These are phyloP conservation scores for Athalia cordata DNA, from an alignment of 2,888 invertebrate species.

Conservation along the genomic window DNA sequence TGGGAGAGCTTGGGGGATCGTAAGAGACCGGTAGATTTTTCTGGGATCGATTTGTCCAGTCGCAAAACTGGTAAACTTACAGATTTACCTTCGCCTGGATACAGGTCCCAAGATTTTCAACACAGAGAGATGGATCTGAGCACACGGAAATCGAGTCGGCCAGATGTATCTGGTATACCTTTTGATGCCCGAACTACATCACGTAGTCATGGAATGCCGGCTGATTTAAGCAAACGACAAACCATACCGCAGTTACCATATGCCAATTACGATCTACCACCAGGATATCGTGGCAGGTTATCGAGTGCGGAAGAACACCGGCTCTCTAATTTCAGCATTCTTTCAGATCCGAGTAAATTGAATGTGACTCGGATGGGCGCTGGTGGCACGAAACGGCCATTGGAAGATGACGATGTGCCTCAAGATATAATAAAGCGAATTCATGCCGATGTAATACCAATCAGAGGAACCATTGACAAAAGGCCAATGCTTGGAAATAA, in stretches of 20 bases:
- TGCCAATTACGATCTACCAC: conserved; percentile 62
- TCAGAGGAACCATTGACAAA: conserved; percentile 61
- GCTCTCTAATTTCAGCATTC: conserved; percentile 67
- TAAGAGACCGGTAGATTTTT: conserved; percentile 66
- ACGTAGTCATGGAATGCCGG: conserved; percentile 68
- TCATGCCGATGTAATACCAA: conserved; percentile 64
- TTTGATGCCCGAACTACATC: conserved; percentile 67
- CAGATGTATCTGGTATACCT: conserved; percentile 58
- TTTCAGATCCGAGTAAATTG: conserved; percentile 69
- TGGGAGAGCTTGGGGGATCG: conserved; percentile 65
- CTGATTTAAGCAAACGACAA: conserved; percentile 69
- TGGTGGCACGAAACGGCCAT: conserved; percentile 60
- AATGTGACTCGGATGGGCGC: conserved; percentile 63
- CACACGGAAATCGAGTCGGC: conserved; percentile 63
- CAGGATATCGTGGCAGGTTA: conserved; percentile 63
- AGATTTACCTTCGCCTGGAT: conserved; percentile 55
- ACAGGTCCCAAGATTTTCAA: conserved; percentile 64
- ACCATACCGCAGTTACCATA: conserved; percentile 57
- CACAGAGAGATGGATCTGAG: conserved; percentile 70
- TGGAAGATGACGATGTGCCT: conserved; percentile 60
- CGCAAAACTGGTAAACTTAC: conserved; percentile 60
- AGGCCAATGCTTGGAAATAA: conserved; percentile 57
- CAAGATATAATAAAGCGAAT: conserved; percentile 65
- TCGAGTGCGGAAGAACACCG: conserved; percentile 66
- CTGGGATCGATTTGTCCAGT: conserved; percentile 70